A percentile compares a stretch with the other conserved stretches of the same genome.
phyloP scores from a whole-genome alignment of 1,140 invertebrate genomes.

The Drosophila oshimai region DNA sequence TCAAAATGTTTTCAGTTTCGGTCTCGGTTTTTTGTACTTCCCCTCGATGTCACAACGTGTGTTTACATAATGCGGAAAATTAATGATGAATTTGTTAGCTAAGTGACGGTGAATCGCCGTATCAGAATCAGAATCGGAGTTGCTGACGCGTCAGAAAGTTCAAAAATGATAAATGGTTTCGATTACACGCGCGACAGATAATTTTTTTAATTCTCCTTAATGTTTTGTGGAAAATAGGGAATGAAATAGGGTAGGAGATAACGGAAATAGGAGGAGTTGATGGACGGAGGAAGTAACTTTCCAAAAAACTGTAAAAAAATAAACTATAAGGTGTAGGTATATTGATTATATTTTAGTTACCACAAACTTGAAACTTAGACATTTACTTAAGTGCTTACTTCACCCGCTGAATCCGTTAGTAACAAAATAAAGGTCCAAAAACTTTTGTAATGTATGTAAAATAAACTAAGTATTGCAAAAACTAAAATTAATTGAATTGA shows the following conservation, averaged over 20 bases:
- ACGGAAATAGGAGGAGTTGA: neutral
- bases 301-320: too few relatives aligned
- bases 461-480: too few relatives aligned
- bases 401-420: too few relatives aligned
- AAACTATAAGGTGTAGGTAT: too few relatives aligned
- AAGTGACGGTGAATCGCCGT: constrained; percentile 38
- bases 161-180: constrained; percentile 64
- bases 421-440: too few relatives aligned
- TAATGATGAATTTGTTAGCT: constrained; percentile 70
- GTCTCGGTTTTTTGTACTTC: constrained; percentile 7
- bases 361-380: too few relatives aligned
- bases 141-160: constrained; percentile 44
- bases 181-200: constrained; percentile 10
- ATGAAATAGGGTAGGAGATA: neutral
- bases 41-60: constrained; percentile 16
- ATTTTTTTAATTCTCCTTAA: constrained; percentile 6
- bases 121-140: constrained; percentile 19
- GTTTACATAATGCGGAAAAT: constrained; percentile 77
- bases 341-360: too few relatives aligned
- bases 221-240: neutral
- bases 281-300: neutral
- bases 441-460: too few relatives aligned
- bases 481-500: too few relatives aligned
- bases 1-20: constrained; percentile 56
- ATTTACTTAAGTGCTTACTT: too few relatives aligned